Base-by-base conservation (phyloP, 1,140 invertebrate genomes). In the Linepithema humile region DNA sequence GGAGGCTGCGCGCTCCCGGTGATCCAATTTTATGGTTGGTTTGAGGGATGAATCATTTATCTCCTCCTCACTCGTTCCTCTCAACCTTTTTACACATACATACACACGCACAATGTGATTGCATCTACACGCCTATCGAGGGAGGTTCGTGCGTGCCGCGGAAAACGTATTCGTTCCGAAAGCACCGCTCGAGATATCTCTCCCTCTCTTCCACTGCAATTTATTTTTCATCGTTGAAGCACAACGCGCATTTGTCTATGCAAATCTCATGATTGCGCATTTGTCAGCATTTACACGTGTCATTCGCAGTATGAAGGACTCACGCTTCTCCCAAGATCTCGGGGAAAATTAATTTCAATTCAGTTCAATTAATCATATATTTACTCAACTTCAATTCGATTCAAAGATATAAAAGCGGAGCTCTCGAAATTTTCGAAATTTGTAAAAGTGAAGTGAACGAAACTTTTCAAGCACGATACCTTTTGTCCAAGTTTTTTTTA, bases 81-180 rank as follows among this genome's bases (percentile, higher is more conserved):
- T 57, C 38, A 29, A 69, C 70, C 75, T 80, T 57, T 32, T 55
- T 3, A 43, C 6, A 45, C 40, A 35, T 17, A 55, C 43, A 55
- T 17, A 43, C 6, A 48, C 57, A 70, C 77, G 74, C 67, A 84
- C 57, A 50, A 62, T 69, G 67, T 78, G 78, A 80, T 60, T n/a
- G 77, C 86, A 84, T 84, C 64, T 69, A 57, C 87, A 89, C 87
- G 88, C 88, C 85, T 65, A 89, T 29, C 53, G 80, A 82, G 62
- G 69, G 65, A 64, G 74, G 73, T 59, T 59, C 64, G 67, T 83
- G 43, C 50, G 74, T 73, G 65, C 40, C 72, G 45, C 53, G 55
- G 53, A 43, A 67, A 83, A 85, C 17, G 65, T 80, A 70, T 53
- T 82, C 77, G 35, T 64, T 74, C 64, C 64, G 35, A 67, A 78